Percentiles rank a stretch among this genome's conserved stretches.
Evolutionary conservation across 2,797 vertebrate genomes (phyloP).

Genomic region (Hipposideros larvatus): DNA sequence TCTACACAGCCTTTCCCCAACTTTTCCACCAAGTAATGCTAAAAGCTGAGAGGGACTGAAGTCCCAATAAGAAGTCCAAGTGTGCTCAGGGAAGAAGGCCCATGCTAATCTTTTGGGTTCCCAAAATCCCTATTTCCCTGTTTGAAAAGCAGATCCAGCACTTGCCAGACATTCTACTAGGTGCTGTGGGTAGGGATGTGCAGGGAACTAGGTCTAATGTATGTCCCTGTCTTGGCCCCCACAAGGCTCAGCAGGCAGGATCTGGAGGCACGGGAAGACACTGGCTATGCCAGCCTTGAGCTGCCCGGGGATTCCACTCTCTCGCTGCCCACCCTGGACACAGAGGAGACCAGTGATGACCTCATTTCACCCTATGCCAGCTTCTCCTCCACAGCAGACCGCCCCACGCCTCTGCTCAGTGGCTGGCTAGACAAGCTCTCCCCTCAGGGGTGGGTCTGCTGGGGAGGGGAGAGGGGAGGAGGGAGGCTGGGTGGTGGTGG

Average conservation of each 20-base stretch:
- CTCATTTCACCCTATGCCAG: constrained; percentile 98
- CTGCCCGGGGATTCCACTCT: constrained; percentile 84
- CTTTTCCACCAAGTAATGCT: background rate
- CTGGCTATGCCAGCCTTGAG: constrained; percentile 94
- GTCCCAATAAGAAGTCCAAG: background rate
- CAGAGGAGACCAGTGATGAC: constrained; percentile 92
- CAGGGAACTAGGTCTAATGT: constrained; percentile 37
- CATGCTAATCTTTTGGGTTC: background rate
- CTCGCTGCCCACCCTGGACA: constrained; percentile 85
- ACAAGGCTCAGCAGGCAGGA: constrained; percentile 82
- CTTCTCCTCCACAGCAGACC: constrained; percentile 93
- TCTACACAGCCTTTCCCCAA: background rate
- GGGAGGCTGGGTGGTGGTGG: background rate
- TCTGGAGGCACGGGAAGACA: constrained; percentile 76
- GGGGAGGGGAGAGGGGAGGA: background rate
- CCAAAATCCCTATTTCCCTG: background rate
- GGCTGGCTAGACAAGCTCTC: constrained; percentile 98
- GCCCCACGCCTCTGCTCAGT: constrained; percentile 91
- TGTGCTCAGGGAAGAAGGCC: background rate
- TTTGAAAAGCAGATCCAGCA: background rate
- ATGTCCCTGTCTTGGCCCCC: background rate
- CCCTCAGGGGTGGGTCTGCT: constrained; percentile 93
- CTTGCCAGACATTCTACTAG: background rate
- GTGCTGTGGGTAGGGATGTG: background rate
- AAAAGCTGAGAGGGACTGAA: background rate